Evolutionary conservation across 2,797 vertebrate species (phyloP), one percentile per base, ranked within the genome.

Genomic region (Huso huso): DNA sequence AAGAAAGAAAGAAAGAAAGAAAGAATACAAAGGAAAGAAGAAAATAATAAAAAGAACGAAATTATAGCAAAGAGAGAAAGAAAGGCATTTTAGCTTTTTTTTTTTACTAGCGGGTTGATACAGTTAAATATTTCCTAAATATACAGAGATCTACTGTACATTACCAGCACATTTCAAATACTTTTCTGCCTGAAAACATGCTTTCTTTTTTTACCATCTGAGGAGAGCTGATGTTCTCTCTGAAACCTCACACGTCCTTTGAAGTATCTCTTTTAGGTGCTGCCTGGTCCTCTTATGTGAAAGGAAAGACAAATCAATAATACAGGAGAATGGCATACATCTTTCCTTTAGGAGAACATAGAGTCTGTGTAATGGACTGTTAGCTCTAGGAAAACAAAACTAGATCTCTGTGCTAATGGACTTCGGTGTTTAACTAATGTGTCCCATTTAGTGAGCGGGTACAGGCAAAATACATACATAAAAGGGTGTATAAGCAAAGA

Each of bases 401-500:
- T 12, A 37, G 37, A 60, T 65, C 9, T 48, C 49, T 66, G 15
- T n/a, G 10, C 66, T 68, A 8, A 64, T 62, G 18, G 61, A 62
- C 48, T 48, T 62, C n/a, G 23, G 61, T 10, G 18, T 65, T 64
- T 49, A 64, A 59, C 13, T 66, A 49, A 49, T 71, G 63, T 61
- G 48, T 13, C 10, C 77, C 78, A 81, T 81, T 83, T 84, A 85
- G 67, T 60, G 79, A 51, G 74, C 77, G 78, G 81, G 79, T 81
- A 86, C 83, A 86, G 83, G 84, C 79, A 76, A 82, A 79, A 84
- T 82, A 75, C 80, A 86, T 84, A 88, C 88, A 84, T 86, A 88
- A 87, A 79, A 15, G 77, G 68, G 73, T 72, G 73, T 77, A 74
- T 74, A 80, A 78, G 72, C 71, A 71, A 76, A 78, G 84, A 88